Percentiles rank a stretch among this genome's conserved stretches.
Conservation (phyloP, 2,888 invertebrate species). For the Drosophila setosimentum region DNA sequence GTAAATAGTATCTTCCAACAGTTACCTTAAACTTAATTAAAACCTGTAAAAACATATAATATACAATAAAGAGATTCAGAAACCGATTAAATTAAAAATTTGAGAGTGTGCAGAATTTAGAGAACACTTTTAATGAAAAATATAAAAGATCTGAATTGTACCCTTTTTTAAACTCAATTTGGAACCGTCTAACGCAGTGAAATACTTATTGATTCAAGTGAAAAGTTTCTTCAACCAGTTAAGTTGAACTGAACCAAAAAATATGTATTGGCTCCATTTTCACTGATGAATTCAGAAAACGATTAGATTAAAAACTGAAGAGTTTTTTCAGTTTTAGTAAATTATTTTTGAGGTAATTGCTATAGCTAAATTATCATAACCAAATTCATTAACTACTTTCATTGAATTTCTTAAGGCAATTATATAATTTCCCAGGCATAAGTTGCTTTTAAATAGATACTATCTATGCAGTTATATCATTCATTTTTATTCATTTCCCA, state of each 20-base stretch:
- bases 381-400: slow-evolving; percentile 5
- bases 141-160: background rate
- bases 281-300: background rate
- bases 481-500: slow-evolving; percentile 29
- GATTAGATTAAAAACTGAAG: background rate
- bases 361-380: background rate
- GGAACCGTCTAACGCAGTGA: background rate
- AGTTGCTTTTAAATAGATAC: slow-evolving; percentile 2
- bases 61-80: background rate
- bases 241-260: background rate
- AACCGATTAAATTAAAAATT: background rate
- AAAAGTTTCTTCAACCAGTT: background rate
- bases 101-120: background rate
- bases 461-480: slow-evolving; percentile 24
- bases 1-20: background rate
- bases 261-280: background rate
- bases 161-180: background rate
- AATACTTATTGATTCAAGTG: background rate
- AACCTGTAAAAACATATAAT: background rate
- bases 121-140: background rate
- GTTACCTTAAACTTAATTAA: background rate
- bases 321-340: background rate
- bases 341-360: background rate
- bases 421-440: slow-evolving; percentile 4
- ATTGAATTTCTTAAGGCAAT: background rate